These are phyloP conservation scores for Amiota minor DNA, from an alignment of 2,888 invertebrate species.

Conservation along the genomic window DNA sequence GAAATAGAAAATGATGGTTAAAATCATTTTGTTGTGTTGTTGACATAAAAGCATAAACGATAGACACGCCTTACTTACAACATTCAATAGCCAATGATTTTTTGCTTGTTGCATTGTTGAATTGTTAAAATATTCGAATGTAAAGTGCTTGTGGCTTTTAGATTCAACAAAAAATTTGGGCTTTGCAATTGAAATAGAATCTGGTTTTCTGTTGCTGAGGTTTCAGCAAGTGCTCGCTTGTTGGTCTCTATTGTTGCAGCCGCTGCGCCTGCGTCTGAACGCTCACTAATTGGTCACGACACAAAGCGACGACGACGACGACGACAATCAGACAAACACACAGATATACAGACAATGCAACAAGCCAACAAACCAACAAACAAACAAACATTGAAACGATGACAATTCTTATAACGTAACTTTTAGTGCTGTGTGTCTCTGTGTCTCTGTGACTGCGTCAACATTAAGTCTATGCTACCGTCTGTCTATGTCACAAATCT, in stretches of 20 bases:
- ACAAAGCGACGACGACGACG: conserved; percentile 37
- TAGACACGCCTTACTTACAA: conserved; percentile 24
- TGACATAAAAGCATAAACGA: conserved; percentile 22
- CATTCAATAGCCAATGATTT: conserved; percentile 16
- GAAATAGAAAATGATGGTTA: conserved; percentile 10
- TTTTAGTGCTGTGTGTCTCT: conserved; percentile 1
- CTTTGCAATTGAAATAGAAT: background rate
- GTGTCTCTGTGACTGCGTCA: background rate
- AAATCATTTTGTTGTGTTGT: conserved; percentile 7
- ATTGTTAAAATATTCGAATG: conserved; percentile 61
- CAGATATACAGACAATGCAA: conserved; percentile 6
- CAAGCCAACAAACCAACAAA: conserved; percentile 6
- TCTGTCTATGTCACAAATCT: background rate
- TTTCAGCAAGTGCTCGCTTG: conserved; percentile 43
- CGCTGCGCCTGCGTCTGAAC: conserved; percentile 55
- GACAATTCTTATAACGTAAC: conserved; percentile 4
- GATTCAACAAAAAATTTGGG: background rate
- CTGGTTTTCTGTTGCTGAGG: conserved; percentile 18
- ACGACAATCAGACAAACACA: conserved; percentile 19
- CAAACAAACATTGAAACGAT: conserved; percentile 1
- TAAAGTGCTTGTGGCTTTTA: conserved; percentile 51
- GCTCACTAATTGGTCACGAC: conserved; percentile 65
- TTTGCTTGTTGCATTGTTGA: conserved; percentile 56
- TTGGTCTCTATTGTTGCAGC: conserved; percentile 18
- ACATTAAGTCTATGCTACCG: conserved; percentile 1